Evolutionary conservation across 2,113 vertebrate species (phyloP).

Genomic region (Platanista minor): DNA sequence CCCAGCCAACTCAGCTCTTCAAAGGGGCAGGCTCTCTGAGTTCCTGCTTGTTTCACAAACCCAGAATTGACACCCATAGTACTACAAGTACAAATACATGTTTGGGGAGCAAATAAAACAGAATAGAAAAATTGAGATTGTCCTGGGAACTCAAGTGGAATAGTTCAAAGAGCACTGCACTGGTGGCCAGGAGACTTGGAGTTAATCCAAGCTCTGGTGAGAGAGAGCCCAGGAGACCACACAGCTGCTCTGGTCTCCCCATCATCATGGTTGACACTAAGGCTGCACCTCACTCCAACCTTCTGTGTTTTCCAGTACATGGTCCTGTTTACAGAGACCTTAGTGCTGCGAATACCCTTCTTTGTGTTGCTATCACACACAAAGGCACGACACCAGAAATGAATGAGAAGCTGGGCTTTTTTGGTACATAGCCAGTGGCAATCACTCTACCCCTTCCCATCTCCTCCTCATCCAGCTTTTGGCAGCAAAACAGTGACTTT

Average conservation of each 20-base stretch:
- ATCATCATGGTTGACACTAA: too few species aligned
- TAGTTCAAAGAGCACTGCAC: background rate
- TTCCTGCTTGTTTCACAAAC: background rate
- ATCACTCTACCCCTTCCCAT: background rate
- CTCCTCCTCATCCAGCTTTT: background rate
- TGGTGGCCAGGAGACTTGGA: background rate
- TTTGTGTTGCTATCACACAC: background rate
- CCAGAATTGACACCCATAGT: background rate
- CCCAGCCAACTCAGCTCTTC: background rate
- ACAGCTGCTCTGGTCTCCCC: background rate
- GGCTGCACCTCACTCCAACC: background rate
- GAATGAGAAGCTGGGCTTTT: background rate
- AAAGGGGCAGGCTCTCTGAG: background rate
- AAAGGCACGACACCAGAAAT: background rate
- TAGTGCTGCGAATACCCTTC: background rate
- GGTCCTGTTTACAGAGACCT: background rate
- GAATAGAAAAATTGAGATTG: background rate
- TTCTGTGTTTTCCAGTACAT: background rate
- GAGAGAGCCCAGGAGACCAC: background rate
- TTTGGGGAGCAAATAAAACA: background rate
- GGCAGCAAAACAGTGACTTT: background rate
- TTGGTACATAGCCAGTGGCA: background rate
- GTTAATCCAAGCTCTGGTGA: background rate
- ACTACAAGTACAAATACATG: background rate
- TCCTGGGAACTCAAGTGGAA: background rate